Percentiles rank a stretch among this genome's conserved stretches.
phyloP scores from a whole-genome alignment of 2,113 vertebrate species.

The Athene noctua region DNA sequence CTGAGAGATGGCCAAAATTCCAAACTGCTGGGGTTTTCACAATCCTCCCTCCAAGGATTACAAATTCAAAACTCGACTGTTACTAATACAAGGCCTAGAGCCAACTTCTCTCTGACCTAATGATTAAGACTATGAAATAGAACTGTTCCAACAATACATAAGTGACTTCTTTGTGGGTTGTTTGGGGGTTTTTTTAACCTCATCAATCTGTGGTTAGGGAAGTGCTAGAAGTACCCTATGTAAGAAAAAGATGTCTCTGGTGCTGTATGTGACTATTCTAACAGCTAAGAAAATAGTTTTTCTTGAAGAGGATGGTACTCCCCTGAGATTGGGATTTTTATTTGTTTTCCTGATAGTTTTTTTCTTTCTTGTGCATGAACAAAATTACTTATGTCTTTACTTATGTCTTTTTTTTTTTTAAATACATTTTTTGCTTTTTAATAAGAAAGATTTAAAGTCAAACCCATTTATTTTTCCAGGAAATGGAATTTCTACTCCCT shows the following conservation, averaged over 20 bases:
- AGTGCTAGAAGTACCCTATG: background rate
- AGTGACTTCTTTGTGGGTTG: background rate
- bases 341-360: background rate
- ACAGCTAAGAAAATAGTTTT: background rate
- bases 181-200: background rate
- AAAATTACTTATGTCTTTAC: background rate
- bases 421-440: background rate
- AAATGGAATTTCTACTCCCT: background rate
- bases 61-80: background rate
- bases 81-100: background rate
- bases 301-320: background rate
- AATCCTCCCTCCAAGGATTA: background rate
- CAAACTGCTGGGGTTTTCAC: background rate
- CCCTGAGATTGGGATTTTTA: fast-evolving
- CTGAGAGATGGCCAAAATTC: background rate
- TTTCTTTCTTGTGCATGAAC: background rate
- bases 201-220: background rate
- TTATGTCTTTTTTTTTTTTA: background rate
- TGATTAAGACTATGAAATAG: background rate
- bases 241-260: background rate
- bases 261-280: background rate
- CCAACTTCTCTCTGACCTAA: background rate
- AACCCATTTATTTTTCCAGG: background rate
- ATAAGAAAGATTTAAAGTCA: background rate
- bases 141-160: background rate